Evolutionary conservation across 2,888 invertebrate species (phyloP).

Genomic region (Lysandra bellargus): DNA sequence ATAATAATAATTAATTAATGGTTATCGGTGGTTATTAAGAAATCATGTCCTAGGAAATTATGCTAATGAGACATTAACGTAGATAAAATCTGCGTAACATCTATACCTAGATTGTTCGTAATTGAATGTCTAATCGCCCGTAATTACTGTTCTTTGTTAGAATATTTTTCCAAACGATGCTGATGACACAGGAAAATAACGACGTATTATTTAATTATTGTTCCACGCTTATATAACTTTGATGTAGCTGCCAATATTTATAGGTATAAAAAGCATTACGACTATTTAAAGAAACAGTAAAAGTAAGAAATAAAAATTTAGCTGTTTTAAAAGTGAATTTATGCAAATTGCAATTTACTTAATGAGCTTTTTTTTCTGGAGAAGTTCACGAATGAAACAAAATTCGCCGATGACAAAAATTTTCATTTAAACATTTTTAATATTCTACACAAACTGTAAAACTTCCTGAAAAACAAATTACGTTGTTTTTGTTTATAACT

Average conservation of each 20-base stretch:
- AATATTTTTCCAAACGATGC: slow-evolving; percentile 15
- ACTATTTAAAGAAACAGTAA: neutral
- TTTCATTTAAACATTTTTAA: too few species aligned
- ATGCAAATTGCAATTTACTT: too few species aligned
- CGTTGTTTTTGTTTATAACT: too few species aligned
- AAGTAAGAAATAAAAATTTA: neutral
- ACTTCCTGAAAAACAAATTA: too few species aligned
- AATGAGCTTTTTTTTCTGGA: too few species aligned
- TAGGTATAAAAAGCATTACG: too few species aligned
- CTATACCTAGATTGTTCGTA: slow-evolving; percentile 23
- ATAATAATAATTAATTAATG: neutral
- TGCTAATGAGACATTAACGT: neutral
- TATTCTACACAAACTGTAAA: too few species aligned
- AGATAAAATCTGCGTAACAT: neutral
- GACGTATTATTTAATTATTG: slow-evolving; percentile 9
- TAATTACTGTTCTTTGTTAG: slow-evolving; percentile 7
- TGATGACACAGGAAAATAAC: slow-evolving; percentile 1
- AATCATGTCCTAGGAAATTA: neutral
- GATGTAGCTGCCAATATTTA: neutral
- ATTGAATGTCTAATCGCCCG: slow-evolving; percentile 25
- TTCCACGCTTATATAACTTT: slow-evolving; percentile 4
- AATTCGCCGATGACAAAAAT: too few species aligned
- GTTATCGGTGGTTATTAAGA: neutral
- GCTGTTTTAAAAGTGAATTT: neutral
- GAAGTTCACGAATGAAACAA: too few species aligned